A percentile compares a stretch with the other conserved stretches of the same genome.
Evolutionary conservation across 2,888 invertebrate species (phyloP).

Genomic region (Lypha dubia): DNA sequence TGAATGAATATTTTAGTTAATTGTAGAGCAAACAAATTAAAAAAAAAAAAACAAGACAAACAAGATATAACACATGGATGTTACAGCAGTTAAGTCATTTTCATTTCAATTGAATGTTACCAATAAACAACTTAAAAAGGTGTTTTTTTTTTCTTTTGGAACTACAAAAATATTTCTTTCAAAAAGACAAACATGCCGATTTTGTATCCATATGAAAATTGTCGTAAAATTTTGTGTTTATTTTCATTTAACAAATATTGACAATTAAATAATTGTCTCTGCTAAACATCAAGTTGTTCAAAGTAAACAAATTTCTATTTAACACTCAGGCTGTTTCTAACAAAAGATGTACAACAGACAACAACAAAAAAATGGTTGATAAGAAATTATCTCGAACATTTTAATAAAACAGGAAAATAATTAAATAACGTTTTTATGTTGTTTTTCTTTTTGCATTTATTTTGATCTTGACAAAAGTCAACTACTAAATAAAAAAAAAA

Average conservation of each 20-base stretch:
- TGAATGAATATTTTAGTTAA: slow-evolving; percentile 25
- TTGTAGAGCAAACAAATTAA: slow-evolving; percentile 14
- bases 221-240: background rate
- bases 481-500: background rate
- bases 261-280: slow-evolving; percentile 29
- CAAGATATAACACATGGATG: slow-evolving; percentile 32
- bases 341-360: background rate
- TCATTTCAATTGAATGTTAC: background rate
- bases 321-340: background rate
- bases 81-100: background rate
- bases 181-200: background rate
- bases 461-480: slow-evolving; percentile 8
- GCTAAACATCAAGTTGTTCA: background rate
- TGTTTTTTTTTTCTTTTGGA: too few relatives aligned
- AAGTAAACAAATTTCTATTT: background rate
- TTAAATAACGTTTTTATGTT: background rate
- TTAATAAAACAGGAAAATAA: slow-evolving; percentile 1
- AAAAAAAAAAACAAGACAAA: background rate
- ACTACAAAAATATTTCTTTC: background rate
- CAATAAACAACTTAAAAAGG: background rate
- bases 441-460: slow-evolving; percentile 12
- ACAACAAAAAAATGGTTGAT: too few relatives aligned
- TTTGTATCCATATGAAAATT: background rate
- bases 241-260: slow-evolving; percentile 38
- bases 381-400: slow-evolving; percentile 13